Base-by-base conservation (phyloP, 64 coral and sea anemone genomes). In the Pachyseris speciosa region DNA sequence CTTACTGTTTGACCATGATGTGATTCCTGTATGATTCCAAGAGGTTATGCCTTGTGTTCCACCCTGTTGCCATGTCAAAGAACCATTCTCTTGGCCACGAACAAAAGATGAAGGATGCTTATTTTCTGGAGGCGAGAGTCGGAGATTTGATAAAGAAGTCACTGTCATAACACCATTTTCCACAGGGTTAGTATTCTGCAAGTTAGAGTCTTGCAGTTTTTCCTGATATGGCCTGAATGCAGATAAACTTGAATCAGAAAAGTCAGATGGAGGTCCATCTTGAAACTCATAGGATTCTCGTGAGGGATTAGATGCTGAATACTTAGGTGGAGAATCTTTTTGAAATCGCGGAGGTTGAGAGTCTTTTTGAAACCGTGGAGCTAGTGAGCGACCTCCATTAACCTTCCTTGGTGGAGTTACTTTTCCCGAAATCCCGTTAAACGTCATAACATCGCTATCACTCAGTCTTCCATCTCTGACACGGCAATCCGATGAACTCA, bases 401-500 rank as follows among this genome's bases (percentile, higher is more conserved):
- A 7, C 33, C n/a, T 81, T 81, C 12, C 17, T 81, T 12, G 52
- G 77, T 24, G 74, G 45, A 32, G 34, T 24, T 13, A 30, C 2
- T 61, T 81, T 81, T n/a, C 0, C 5, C 1, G 53, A 58, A 37
- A 19, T 39, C 0, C 52, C 77, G 40, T 61, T 81, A 63, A 41
- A 60, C 13, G 33, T 39, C 33, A 57, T 37, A 63, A 60, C 33
- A 81, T 81, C 77, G 22, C 29, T 22, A 27, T 81, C 32, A 26
- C 55, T 57, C 2, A 81, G 77, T 40, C 17, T 63, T 7, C 77
- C 77, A 81, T 81, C 77, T 33, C 40, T 81, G 2, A 81, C 2
- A 5, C 77, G 77, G 20, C 77, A 81, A 36, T 81, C 77, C 17
- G 51, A 38, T 40, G 77, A 81, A 12, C 16, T n/a, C 77, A 81